phyloP scores from a whole-genome alignment of 2,113 vertebrate species.

The Psephotus haematonotus region DNA sequence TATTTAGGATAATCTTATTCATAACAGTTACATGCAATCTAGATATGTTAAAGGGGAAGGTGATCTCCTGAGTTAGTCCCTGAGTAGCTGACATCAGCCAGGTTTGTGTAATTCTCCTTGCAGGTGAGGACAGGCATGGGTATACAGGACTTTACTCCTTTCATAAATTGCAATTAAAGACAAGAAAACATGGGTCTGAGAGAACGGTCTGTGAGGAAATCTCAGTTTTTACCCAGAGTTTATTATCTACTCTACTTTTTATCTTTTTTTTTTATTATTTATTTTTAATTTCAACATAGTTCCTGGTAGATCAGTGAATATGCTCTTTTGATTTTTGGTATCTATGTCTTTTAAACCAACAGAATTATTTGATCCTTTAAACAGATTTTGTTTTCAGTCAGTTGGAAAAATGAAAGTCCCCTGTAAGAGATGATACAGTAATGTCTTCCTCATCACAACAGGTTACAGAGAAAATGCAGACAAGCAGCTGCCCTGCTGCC shows the following conservation, averaged over 20 bases:
- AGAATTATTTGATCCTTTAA: conserved; percentile 4
- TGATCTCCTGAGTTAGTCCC: not conserved
- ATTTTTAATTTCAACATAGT: not conserved
- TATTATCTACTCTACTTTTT: not conserved
- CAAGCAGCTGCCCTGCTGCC: conserved; percentile 13
- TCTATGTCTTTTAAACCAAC: conserved; percentile 13
- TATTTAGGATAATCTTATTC: not conserved
- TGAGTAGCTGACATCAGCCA: not conserved
- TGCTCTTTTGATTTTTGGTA: not conserved
- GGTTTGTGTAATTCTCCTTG: not conserved
- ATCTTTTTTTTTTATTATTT: not conserved
- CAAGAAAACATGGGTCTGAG: not conserved
- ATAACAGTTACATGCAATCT: not conserved
- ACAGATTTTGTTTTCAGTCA: not conserved
- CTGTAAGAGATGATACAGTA: conserved; percentile 14
- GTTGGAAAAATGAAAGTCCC: conserved; percentile 7
- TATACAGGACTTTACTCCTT: not conserved
- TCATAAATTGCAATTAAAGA: not conserved
- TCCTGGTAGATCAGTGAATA: not conserved
- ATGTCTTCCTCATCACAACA: conserved; percentile 18
- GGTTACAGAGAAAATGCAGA: conserved; percentile 24
- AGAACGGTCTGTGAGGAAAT: not conserved
- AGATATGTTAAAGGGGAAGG: not conserved
- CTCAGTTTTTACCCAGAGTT: not conserved
- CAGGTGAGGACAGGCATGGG: rapidly evolving